Conservation (phyloP, 2,113 vertebrate species). For the Cromileptes altivelis region DNA sequence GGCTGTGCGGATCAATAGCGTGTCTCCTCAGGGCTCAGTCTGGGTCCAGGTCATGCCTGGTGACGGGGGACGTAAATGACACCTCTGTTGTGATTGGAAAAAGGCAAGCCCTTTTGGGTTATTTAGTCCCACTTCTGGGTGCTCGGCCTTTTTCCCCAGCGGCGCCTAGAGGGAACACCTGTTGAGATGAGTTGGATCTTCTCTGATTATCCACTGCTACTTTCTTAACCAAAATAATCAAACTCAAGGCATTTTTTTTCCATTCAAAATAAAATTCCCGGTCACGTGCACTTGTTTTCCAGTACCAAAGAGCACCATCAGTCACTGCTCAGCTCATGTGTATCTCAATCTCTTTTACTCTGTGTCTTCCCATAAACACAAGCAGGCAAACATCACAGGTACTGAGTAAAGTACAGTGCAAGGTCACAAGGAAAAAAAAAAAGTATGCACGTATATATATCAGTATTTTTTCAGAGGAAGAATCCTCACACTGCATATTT, state of each 20-base stretch:
- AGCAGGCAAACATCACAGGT: background rate
- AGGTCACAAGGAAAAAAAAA: background rate
- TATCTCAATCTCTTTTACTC: background rate
- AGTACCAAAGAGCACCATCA: background rate
- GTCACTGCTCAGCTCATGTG: background rate
- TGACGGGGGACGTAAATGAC: constrained; percentile 75
- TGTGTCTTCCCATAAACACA: background rate
- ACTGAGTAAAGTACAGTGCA: constrained; percentile 9
- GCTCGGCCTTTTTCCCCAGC: constrained; percentile 7
- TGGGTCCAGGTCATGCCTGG: constrained; percentile 72
- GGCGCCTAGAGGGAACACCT: constrained; percentile 52
- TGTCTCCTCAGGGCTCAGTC: constrained; percentile 82
- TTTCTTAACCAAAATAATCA: background rate
- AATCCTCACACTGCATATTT: constrained; percentile 12
- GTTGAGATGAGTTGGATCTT: constrained; percentile 56
- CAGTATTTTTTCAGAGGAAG: background rate
- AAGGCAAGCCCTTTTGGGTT: constrained; percentile 66
- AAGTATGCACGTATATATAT: background rate
- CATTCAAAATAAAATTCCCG: background rate
- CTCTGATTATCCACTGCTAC: constrained; percentile 8
- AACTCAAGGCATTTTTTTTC: background rate
- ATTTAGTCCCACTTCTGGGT: constrained; percentile 63
- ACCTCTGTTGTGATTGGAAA: constrained; percentile 79
- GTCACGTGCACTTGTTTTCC: background rate
- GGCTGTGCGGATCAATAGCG: constrained; percentile 89